A percentile compares a stretch with the other conserved stretches of the same genome.
phyloP scores from a whole-genome alignment of 2,888 invertebrate genomes.

The Platycheirus albimanus region DNA sequence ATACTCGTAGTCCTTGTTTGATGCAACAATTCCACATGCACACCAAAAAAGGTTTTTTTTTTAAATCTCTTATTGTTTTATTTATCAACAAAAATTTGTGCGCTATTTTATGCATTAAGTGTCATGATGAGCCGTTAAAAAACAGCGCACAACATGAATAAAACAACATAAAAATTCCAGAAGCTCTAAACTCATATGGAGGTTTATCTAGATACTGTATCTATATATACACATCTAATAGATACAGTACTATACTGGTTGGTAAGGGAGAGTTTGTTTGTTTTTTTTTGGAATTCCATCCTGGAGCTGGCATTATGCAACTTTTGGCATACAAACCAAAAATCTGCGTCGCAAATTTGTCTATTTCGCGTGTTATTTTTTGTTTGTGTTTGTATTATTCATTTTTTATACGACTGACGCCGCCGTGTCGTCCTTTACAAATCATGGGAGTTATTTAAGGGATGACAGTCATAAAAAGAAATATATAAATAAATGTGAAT shows the following conservation, averaged over 20 bases:
- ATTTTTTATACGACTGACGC: neutral
- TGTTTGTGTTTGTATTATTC: neutral
- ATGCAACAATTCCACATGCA: no score
- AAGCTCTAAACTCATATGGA: neutral
- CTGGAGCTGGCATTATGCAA: constrained; percentile 26
- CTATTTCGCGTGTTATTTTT: constrained; percentile 23
- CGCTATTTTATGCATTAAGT: constrained; percentile 54
- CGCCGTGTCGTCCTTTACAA: neutral
- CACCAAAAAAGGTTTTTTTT: no score
- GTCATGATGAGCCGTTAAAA: constrained; percentile 35
- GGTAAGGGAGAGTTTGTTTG: neutral
- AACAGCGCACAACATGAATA: constrained; percentile 39
- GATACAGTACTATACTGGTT: neutral
- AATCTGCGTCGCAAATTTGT: constrained; percentile 53
- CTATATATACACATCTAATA: no score
- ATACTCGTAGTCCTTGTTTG: no score
- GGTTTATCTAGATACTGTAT: no score
- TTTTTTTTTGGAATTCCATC: neutral
- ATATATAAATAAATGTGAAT: constrained; percentile 20
- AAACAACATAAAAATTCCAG: constrained; percentile 18
- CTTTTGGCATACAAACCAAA: constrained; percentile 52
- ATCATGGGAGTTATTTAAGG: constrained; percentile 57
- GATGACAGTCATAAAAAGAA: constrained; percentile 50
- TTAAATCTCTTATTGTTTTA: neutral
- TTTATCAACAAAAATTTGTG: neutral